A percentile compares a stretch with the other conserved stretches of the same genome.
Conservation (phyloP, 2,113 vertebrate species). For the Cariama cristata region DNA sequence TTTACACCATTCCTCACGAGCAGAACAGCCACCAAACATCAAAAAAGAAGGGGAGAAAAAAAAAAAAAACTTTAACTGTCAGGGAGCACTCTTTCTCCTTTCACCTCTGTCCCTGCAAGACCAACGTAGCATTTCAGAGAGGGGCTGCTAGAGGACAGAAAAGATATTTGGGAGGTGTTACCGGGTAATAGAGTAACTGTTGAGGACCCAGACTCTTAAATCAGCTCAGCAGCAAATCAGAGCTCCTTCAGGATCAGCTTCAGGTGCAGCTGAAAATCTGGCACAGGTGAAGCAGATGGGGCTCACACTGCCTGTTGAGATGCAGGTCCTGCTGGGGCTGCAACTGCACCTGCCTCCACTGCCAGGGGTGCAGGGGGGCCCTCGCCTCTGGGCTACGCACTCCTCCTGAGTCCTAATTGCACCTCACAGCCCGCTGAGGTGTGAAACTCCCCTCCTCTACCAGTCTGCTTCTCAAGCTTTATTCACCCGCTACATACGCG, state of each 20-base stretch:
- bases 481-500: not conserved
- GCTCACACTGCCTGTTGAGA: not conserved
- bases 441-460: not conserved
- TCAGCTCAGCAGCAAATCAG: not conserved
- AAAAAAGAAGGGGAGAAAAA: accelerated
- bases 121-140: accelerated
- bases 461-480: not conserved
- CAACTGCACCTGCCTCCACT: not conserved
- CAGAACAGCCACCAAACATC: not conserved
- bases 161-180: accelerated
- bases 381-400: not conserved
- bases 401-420: not conserved
- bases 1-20: not conserved
- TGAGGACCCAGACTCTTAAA: not conserved
- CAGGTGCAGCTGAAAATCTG: not conserved
- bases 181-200: accelerated
- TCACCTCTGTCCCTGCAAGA: not conserved
- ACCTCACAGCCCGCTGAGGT: not conserved
- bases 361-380: not conserved
- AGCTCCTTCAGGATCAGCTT: not conserved
- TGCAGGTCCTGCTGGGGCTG: not conserved
- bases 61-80: not conserved
- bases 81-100: not conserved
- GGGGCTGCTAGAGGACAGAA: accelerated
- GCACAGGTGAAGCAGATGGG: not conserved